Conservation (phyloP, 35 echinoderm and acorn worm genomes). For the Chiridota heheva region DNA sequence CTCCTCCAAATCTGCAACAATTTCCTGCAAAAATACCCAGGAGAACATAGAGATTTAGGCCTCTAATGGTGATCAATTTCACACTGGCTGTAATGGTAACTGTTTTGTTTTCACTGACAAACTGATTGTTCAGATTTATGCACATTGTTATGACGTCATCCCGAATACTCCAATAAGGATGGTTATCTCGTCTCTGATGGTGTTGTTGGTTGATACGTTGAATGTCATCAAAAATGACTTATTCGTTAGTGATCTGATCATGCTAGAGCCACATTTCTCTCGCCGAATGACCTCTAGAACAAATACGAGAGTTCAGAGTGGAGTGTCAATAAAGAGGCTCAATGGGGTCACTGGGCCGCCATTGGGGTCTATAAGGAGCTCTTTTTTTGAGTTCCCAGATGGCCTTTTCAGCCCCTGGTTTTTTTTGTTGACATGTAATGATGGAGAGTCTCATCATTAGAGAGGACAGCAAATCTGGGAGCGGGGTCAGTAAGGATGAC, state of each 20-base stretch:
- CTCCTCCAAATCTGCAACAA: too few relatives aligned
- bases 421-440: constrained; percentile 46
- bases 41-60: too few relatives aligned
- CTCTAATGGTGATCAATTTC: too few relatives aligned
- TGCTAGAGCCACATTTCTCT: constrained; percentile 66
- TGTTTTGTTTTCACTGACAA: too few relatives aligned
- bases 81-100: too few relatives aligned
- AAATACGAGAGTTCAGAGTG: constrained; percentile 46
- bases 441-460: constrained; percentile 10
- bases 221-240: constrained; percentile 47
- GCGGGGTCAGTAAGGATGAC: constrained; percentile 62
- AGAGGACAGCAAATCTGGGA: constrained; percentile 33
- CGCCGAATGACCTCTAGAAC: constrained; percentile 49
- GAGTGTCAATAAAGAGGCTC: constrained; percentile 26
- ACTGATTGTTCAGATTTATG: too few relatives aligned
- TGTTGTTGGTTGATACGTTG: constrained; percentile 47
- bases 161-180: constrained; percentile 49
- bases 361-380: constrained; percentile 40
- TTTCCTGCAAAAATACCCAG: too few relatives aligned
- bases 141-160: too few relatives aligned
- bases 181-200: constrained; percentile 31
- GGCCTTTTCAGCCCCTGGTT: constrained; percentile 44
- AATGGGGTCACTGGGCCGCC: constrained; percentile 42
- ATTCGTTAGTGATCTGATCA: constrained; percentile 64
- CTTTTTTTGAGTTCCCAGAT: constrained; percentile 56